phyloP scores from a whole-genome alignment of 2,888 invertebrate species.

The Alloplasta piceator region DNA sequence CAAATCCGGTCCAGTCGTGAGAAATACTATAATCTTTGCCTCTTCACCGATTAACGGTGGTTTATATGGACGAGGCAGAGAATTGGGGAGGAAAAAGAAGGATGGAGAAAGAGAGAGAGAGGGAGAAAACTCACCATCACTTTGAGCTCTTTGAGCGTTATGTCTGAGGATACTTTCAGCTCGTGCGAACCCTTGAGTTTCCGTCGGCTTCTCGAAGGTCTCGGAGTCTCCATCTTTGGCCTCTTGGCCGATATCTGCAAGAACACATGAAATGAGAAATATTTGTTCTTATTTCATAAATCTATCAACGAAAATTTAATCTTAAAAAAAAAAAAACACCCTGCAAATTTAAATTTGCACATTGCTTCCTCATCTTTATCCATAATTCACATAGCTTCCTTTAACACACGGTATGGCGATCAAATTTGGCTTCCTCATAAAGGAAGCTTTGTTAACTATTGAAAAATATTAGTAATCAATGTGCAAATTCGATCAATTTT shows the following conservation, averaged over 20 bases:
- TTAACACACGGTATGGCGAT: too few species aligned
- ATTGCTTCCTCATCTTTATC: too few species aligned
- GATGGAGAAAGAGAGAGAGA: slow-evolving; percentile 6
- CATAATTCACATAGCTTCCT: too few species aligned
- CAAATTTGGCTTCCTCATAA: too few species aligned
- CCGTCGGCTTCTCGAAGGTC: slow-evolving; percentile 78
- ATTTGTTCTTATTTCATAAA: background rate
- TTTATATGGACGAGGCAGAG: slow-evolving; percentile 12
- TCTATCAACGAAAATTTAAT: background rate
- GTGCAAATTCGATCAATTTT: too few species aligned
- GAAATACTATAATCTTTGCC: slow-evolving; percentile 59
- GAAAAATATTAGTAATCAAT: too few species aligned
- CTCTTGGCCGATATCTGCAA: slow-evolving; percentile 74
- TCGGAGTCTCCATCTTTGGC: slow-evolving; percentile 71
- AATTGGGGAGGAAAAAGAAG: slow-evolving; percentile 3
- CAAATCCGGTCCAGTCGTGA: slow-evolving; percentile 30
- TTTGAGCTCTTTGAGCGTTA: slow-evolving; percentile 79
- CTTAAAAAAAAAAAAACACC: background rate
- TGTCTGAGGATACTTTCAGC: slow-evolving; percentile 79
- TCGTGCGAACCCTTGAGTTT: slow-evolving; percentile 80
- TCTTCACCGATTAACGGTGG: slow-evolving; percentile 18
- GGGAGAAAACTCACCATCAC: slow-evolving; percentile 76
- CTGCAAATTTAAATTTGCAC: too few species aligned
- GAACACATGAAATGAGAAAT: slow-evolving; percentile 19
- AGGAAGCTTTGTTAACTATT: too few species aligned